These are phyloP conservation scores for Belonocnema kinseyi DNA, from an alignment of 1,140 invertebrate genomes.

Conservation along the genomic window DNA sequence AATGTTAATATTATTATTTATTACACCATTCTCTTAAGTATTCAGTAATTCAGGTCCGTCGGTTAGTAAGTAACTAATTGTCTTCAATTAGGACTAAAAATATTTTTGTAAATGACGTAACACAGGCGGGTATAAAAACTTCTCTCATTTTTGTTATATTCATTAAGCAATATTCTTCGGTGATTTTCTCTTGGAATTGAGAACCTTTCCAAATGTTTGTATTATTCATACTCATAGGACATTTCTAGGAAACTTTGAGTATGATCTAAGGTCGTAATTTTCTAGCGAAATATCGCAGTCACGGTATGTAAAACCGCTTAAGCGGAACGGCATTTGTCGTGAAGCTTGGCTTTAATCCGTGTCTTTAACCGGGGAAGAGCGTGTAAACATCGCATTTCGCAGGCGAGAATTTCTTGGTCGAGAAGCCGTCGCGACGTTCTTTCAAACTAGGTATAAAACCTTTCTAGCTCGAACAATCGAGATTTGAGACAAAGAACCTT, in stretches of 20 bases:
- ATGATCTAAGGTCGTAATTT: conserved; percentile 1
- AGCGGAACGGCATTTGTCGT: conserved; percentile 25
- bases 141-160: too few relatives aligned
- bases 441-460: conserved; percentile 9
- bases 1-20: too few relatives aligned
- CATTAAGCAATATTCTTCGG: too few relatives aligned
- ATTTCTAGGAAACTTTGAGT: not conserved
- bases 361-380: conserved; percentile 20
- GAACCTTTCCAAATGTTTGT: not conserved
- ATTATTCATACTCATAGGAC: not conserved
- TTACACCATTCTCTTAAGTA: too few relatives aligned
- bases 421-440: not conserved
- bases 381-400: conserved; percentile 9
- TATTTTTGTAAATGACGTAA: too few relatives aligned
- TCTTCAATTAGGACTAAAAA: too few relatives aligned
- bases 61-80: too few relatives aligned
- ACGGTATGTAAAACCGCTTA: conserved; percentile 4
- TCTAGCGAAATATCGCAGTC: not conserved
- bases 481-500: not conserved
- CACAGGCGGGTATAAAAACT: too few relatives aligned
- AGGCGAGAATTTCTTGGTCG: conserved; percentile 7
- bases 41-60: too few relatives aligned
- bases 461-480: conserved; percentile 4
- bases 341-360: conserved; percentile 16
- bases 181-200: not conserved